Conservation (phyloP, 2,888 invertebrate genomes). For the Apodemia duryi region DNA sequence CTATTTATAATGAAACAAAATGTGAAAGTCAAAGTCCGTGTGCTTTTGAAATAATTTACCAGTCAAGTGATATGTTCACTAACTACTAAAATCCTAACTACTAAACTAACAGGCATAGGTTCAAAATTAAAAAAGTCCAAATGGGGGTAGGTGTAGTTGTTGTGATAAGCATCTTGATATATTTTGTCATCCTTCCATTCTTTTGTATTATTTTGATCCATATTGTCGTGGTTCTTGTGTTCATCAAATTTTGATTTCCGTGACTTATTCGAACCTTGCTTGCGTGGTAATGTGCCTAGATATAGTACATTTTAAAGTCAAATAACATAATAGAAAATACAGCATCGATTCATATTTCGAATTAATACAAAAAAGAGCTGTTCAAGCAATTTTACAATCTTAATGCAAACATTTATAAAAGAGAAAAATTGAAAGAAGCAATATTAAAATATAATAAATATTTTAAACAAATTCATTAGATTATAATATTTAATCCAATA, state of each 20-base stretch:
- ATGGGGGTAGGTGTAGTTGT: conserved; percentile 51
- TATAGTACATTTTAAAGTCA: background rate
- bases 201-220: conserved; percentile 35
- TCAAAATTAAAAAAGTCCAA: conserved; percentile 65
- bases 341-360: background rate
- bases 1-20: no score
- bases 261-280: conserved; percentile 52
- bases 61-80: conserved; percentile 46
- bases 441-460: no score
- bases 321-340: background rate
- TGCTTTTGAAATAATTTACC: conserved; percentile 15
- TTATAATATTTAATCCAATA: no score
- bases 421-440: no score
- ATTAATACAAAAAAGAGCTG: no score
- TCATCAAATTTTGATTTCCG: conserved; percentile 51
- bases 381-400: no score
- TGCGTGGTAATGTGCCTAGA: conserved; percentile 63
- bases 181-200: conserved; percentile 50
- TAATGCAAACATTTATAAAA: no score
- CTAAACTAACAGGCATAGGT: conserved; percentile 65
- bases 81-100: conserved; percentile 33
- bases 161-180: conserved; percentile 18
- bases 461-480: no score
- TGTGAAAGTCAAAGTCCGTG: background rate
- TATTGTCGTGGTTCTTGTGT: conserved; percentile 45